A percentile compares a stretch with the other conserved stretches of the same genome.
Evolutionary conservation across 2,797 vertebrate genomes (phyloP).

Genomic region (Phrynocephalus vlangalii): DNA sequence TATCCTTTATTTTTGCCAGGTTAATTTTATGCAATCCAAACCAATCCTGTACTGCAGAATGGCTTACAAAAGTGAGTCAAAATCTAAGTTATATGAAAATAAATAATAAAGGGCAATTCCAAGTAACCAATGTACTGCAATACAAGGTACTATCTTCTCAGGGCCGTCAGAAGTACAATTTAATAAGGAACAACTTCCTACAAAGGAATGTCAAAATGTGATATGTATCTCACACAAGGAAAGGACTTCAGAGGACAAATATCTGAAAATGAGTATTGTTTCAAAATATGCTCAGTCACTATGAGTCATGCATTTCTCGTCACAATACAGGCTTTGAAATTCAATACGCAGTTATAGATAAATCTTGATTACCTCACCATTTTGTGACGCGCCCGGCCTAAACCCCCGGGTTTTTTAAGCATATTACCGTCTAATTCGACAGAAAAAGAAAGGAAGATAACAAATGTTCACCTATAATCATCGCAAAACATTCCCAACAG

Average conservation of each 20-base stretch:
- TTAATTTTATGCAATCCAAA: slow-evolving; percentile 1
- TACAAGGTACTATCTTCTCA: background rate
- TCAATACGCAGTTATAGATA: background rate
- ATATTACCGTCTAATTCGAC: background rate
- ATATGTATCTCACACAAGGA: background rate
- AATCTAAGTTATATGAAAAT: background rate
- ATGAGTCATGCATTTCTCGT: slow-evolving; percentile 7
- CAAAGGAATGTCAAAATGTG: background rate
- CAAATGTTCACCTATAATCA: background rate
- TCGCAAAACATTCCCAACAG: background rate
- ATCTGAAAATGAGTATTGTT: background rate
- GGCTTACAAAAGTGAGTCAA: background rate
- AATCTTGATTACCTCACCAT: slow-evolving; percentile 17
- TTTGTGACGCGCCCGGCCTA: slow-evolving; percentile 4
- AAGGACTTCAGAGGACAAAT: no score
- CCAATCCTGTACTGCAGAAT: background rate
- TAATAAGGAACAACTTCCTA: background rate
- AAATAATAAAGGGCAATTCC: background rate
- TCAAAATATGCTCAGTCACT: slow-evolving; percentile 10
- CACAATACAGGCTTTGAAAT: background rate
- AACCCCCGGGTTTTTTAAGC: background rate
- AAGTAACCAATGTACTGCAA: background rate
- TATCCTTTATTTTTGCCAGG: background rate
- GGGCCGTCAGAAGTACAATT: background rate
- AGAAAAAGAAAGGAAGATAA: background rate